A percentile compares a stretch with the other conserved stretches of the same genome.
phyloP scores from a whole-genome alignment of 2,888 invertebrate species.

The Archips crataeganus region DNA sequence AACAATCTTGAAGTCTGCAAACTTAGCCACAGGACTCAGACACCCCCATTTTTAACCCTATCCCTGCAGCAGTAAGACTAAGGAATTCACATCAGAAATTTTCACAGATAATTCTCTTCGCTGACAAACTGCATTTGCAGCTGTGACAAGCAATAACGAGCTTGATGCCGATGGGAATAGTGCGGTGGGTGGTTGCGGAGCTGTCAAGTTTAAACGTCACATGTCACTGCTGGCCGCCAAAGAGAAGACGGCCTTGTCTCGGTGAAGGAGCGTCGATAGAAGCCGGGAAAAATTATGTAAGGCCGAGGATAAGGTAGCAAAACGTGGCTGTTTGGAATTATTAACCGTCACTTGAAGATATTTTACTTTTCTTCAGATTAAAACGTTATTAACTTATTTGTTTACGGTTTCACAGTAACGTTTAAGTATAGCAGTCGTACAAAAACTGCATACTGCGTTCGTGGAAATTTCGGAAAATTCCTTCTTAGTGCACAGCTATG shows the following conservation, averaged over 20 bases:
- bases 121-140: slow-evolving; percentile 51
- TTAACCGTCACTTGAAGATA: slow-evolving; percentile 2
- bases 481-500: too few relatives aligned
- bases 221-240: slow-evolving; percentile 68
- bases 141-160: slow-evolving; percentile 46
- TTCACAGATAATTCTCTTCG: slow-evolving; percentile 56
- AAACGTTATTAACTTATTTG: background rate
- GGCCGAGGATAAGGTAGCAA: slow-evolving; percentile 44
- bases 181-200: slow-evolving; percentile 50
- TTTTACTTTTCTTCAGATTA: slow-evolving; percentile 17
- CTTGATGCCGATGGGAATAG: slow-evolving; percentile 48
- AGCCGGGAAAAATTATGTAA: slow-evolving; percentile 44
- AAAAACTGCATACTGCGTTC: too few relatives aligned
- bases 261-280: slow-evolving; percentile 48
- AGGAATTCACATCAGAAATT: slow-evolving; percentile 52
- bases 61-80: slow-evolving; percentile 50
- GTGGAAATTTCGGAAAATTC: too few relatives aligned
- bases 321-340: slow-evolving; percentile 20
- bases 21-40: slow-evolving; percentile 45
- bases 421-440: too few relatives aligned
- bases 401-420: too few relatives aligned
- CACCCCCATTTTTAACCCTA: slow-evolving; percentile 58
- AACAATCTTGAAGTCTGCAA: slow-evolving; percentile 70
- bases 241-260: slow-evolving; percentile 67
- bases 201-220: slow-evolving; percentile 73